Base-by-base conservation (phyloP, 2,113 vertebrate genomes). In the Perca fluviatilis region DNA sequence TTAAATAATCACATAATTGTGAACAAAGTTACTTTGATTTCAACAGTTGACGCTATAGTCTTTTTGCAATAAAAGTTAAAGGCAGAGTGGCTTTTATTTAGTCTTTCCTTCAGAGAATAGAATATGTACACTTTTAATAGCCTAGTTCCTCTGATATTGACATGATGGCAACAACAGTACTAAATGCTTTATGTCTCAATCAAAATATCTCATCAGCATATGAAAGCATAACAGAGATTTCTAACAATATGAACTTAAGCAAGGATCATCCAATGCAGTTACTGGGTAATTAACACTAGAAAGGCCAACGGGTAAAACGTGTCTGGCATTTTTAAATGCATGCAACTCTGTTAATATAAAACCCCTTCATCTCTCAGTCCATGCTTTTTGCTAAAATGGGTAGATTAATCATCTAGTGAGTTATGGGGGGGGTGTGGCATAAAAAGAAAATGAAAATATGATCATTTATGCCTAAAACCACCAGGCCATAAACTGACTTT, bases 141-240 rank as follows among this genome's bases (percentile, higher is more conserved):
- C 71, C 51, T 33, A 6, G 46, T 12, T 73, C 14, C 25, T 69
- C 56, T 75, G 61, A 88, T 66, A 76, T 56, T 47, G 33, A 85
- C 40, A 80, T 12, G 6, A 75, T 40, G 46, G 27, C 21, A 74
- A 72, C 66, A 68, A 33, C 54, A 62, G 4, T 33, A 60, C 25
- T 53, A 3, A 78, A 77, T 5, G 11, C 71, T 68, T 84, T 25
- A 56, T 58, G 12, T 74, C 53, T 78, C 58, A 81, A 68, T 79
- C 50, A 79, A 51, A 86, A 74, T n/a, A 30, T 40, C 25, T 14
- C 23, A 84, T 84, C 80, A 67, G 12, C 72, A 79, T 53, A 84
- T 84, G 46, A 85, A 82, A 80, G 61, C 6, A 14, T 3, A 10
- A 18, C 2, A 58, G 12, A 76, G 3, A 50, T 54, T 66, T 54